Evolutionary conservation across 1,140 invertebrate species (phyloP).

Genomic region (Penaeus japonicus): DNA sequence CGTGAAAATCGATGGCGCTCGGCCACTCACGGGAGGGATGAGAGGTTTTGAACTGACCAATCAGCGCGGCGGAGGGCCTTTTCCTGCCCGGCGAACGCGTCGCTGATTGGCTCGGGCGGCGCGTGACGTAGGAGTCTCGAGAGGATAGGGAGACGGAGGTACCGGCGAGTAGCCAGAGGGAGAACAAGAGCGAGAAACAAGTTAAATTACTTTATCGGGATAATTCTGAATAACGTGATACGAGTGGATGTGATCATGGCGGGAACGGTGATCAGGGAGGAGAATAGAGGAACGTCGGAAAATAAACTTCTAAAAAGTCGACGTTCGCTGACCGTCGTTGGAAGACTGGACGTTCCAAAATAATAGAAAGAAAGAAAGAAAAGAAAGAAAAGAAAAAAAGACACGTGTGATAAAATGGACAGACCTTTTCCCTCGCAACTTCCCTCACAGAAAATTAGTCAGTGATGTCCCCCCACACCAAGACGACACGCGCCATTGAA

Average conservation of each 20-base stretch:
- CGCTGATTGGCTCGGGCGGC: neutral
- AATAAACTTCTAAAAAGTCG: no score
- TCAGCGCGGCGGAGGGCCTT: neutral
- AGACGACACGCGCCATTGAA: neutral
- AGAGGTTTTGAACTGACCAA: conserved; percentile 19
- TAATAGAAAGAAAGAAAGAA: no score
- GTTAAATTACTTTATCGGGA: conserved; percentile 13
- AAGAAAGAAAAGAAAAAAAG: neutral
- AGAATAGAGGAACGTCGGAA: no score
- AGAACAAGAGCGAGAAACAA: neutral
- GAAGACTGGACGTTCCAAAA: no score
- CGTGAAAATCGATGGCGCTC: conserved; percentile 39
- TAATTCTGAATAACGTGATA: neutral
- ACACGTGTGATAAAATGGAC: neutral
- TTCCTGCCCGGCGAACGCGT: neutral
- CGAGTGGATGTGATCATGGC: no score
- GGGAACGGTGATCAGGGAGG: no score
- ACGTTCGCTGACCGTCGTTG: no score
- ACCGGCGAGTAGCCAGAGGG: neutral
- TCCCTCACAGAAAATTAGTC: neutral
- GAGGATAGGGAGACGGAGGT: neutral
- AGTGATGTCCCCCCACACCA: neutral
- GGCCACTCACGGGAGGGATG: conserved; percentile 2
- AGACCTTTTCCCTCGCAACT: no score
- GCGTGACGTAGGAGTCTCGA: neutral